Conservation (phyloP, 2,797 vertebrate genomes). For the Alca torda region DNA sequence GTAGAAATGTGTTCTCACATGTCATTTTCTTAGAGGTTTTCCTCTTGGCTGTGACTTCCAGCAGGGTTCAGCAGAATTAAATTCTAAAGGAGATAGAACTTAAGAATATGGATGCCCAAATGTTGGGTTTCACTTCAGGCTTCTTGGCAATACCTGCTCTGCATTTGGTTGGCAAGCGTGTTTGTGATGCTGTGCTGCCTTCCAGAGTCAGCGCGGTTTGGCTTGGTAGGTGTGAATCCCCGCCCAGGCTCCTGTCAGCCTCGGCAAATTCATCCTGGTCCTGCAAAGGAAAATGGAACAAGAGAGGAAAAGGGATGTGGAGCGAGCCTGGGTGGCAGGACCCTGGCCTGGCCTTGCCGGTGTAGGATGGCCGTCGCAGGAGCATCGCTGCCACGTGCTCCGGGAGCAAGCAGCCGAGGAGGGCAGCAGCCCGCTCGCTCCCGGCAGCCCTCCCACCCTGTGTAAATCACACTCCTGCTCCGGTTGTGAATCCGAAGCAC, state of each 20-base stretch:
- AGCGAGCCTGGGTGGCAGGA: not conserved
- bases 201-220: not conserved
- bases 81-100: slow-evolving; percentile 1
- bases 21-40: slow-evolving; percentile 11
- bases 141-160: slow-evolving; percentile 55
- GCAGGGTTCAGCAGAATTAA: slow-evolving; percentile 14
- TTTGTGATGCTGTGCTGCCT: not conserved
- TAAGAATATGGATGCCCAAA: slow-evolving; percentile 63
- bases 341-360: not conserved
- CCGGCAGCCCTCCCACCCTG: fast-evolving
- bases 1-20: not conserved
- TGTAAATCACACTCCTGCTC: not conserved
- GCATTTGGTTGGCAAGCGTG: not conserved
- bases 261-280: not conserved
- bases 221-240: slow-evolving; percentile 25
- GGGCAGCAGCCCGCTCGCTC: not conserved
- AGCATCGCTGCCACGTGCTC: fast-evolving
- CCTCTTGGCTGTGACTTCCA: slow-evolving; percentile 20
- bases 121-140: slow-evolving; percentile 47
- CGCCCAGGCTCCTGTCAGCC: not conserved
- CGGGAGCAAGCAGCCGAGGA: not conserved
- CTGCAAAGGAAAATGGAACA: not conserved
- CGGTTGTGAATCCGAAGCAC: not conserved
- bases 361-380: not conserved
- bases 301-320: not conserved